Percentiles rank a stretch among this genome's conserved stretches.
phyloP scores from a whole-genome alignment of 2,113 vertebrate species.

The Copsychus sechellarum region DNA sequence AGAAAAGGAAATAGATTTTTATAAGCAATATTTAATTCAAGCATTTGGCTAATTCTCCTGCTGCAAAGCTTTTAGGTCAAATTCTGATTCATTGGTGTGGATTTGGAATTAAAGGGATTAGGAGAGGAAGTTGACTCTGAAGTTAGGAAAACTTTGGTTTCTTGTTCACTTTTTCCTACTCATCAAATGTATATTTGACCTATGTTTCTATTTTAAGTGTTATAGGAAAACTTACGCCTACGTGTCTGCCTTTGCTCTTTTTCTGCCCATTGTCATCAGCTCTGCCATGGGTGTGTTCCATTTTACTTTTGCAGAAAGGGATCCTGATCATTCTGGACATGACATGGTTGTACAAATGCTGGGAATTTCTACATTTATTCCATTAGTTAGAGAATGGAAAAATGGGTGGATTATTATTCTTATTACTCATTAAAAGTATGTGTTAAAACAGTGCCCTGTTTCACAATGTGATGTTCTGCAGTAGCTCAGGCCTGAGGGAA shows the following conservation, averaged over 20 bases:
- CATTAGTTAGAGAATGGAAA: slow-evolving; percentile 39
- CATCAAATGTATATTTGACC: slow-evolving; percentile 14
- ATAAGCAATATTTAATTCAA: slow-evolving; percentile 34
- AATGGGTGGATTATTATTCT: slow-evolving; percentile 27
- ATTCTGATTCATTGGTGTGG: slow-evolving; percentile 33
- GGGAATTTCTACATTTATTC: slow-evolving; percentile 18
- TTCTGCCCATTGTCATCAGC: neutral
- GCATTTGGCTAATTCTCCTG: slow-evolving; percentile 16
- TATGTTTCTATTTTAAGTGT: slow-evolving; percentile 37
- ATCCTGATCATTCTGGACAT: neutral
- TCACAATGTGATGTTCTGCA: neutral
- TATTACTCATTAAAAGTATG: slow-evolving; percentile 27
- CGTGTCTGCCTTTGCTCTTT: neutral
- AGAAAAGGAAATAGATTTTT: slow-evolving; percentile 32
- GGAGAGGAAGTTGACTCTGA: neutral
- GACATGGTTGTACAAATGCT: neutral
- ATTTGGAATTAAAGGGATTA: slow-evolving; percentile 9
- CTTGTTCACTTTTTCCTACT: slow-evolving; percentile 15
- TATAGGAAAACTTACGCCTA: neutral
- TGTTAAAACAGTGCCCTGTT: neutral
- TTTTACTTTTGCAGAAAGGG: neutral
- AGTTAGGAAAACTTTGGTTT: slow-evolving; percentile 4
- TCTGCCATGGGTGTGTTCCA: neutral
- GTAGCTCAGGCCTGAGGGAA: neutral
- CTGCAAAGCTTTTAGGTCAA: slow-evolving; percentile 1